A percentile compares a stretch with the other conserved stretches of the same genome.
Conservation (phyloP, 2,888 invertebrate species). For the Venusia cambrica region DNA sequence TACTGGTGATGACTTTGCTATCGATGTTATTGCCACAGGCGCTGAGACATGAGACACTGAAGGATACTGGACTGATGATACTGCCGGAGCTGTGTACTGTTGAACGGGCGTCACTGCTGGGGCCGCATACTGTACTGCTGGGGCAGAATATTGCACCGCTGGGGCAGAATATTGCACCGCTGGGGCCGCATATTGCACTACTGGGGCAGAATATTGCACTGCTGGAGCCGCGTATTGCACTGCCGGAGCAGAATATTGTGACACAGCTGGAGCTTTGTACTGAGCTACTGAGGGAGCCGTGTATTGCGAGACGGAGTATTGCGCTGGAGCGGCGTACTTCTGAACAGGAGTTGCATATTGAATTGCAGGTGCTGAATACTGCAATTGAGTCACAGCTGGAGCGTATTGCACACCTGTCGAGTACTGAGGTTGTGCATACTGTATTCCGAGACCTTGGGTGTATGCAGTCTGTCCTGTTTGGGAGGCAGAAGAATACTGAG, state of each 20-base stretch:
- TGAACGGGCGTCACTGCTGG: conserved; percentile 26
- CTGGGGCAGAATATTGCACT: conserved; percentile 33
- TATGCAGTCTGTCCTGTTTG: conserved; percentile 36
- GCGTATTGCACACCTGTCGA: conserved; percentile 26
- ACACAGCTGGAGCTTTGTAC: conserved; percentile 37
- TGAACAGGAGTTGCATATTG: conserved; percentile 36
- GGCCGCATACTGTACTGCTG: conserved; percentile 36
- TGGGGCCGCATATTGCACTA: conserved; percentile 35
- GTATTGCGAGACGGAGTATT: conserved; percentile 43
- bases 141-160: conserved; percentile 43
- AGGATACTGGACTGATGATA: conserved; percentile 35
- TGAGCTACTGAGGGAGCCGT: conserved; percentile 30
- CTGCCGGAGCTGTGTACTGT: conserved; percentile 37
- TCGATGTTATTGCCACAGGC: conserved; percentile 34
- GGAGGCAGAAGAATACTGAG: conserved; percentile 14
- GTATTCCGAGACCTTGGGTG: conserved; percentile 27
- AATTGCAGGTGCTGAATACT: conserved; percentile 25
- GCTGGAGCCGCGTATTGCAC: conserved; percentile 38
- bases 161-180: conserved; percentile 41
- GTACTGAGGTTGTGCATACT: conserved; percentile 22
- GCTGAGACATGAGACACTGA: conserved; percentile 32
- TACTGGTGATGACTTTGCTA: conserved; percentile 38
- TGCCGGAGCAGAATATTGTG: conserved; percentile 48
- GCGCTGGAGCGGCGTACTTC: conserved; percentile 34
- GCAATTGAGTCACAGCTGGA: conserved; percentile 29